phyloP scores from a whole-genome alignment of 2,888 invertebrate genomes.

The Nymphalis c-album region DNA sequence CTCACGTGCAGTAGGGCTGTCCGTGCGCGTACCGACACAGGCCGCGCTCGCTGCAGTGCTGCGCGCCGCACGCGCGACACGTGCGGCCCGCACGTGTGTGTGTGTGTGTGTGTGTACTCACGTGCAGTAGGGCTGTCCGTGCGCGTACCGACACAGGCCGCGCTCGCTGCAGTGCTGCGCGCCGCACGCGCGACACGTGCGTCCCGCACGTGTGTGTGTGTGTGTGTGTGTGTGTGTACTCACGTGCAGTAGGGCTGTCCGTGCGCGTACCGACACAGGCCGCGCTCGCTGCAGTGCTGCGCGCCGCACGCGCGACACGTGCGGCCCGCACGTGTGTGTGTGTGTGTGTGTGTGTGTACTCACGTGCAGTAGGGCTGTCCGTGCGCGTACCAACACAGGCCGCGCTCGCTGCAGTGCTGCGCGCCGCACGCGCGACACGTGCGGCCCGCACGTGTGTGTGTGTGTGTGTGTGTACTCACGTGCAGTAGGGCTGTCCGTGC shows the following conservation, averaged over 20 bases:
- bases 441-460: too few species aligned
- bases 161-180: too few species aligned
- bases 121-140: too few species aligned
- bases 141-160: too few species aligned
- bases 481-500: constrained; percentile 88
- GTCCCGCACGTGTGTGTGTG: too few species aligned
- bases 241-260: constrained; percentile 90
- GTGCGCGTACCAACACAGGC: too few species aligned
- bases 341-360: too few species aligned
- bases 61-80: constrained; percentile 88
- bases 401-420: too few species aligned
- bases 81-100: constrained; percentile 83
- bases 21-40: constrained; percentile 89
- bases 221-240: constrained; percentile 52
- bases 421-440: too few species aligned
- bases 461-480: constrained; percentile 76
- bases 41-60: constrained; percentile 92
- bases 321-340: constrained; percentile 83
- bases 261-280: constrained; percentile 89
- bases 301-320: constrained; percentile 89
- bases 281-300: constrained; percentile 90
- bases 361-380: too few species aligned
- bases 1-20: constrained; percentile 89
- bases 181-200: too few species aligned
- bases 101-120: too few species aligned